phyloP scores from a whole-genome alignment of 2,113 vertebrate genomes.

The Synodontis membranacea region DNA sequence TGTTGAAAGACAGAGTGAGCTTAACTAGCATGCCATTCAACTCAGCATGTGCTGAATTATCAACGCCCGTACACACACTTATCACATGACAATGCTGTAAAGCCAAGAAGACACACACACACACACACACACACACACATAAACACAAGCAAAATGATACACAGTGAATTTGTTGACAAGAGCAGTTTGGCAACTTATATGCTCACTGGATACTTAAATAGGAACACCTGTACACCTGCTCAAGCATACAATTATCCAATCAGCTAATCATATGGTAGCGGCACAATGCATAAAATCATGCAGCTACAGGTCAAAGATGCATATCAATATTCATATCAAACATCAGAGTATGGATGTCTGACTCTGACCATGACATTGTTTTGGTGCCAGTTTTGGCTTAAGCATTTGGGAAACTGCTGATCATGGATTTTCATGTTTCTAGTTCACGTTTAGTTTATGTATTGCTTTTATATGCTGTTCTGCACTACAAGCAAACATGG shows the following conservation, averaged over 20 bases:
- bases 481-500: too few species aligned
- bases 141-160: too few species aligned
- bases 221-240: not conserved
- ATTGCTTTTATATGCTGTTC: too few species aligned
- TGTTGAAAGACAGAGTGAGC: constrained; percentile 35
- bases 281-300: not conserved
- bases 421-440: not conserved
- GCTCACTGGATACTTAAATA: not conserved
- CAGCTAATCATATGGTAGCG: not conserved
- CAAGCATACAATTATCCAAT: not conserved
- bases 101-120: not conserved
- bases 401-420: not conserved
- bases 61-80: not conserved
- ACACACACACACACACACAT: not conserved
- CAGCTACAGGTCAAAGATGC: not conserved
- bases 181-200: not conserved
- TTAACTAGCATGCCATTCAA: constrained; percentile 1
- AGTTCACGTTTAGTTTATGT: too few species aligned
- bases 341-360: not conserved
- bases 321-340: not conserved
- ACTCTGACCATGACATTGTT: not conserved
- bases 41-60: not conserved
- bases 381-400: not conserved
- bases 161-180: not conserved
- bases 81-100: not conserved